Conservation (phyloP, 2,888 invertebrate species). For the Drosophila dives region DNA sequence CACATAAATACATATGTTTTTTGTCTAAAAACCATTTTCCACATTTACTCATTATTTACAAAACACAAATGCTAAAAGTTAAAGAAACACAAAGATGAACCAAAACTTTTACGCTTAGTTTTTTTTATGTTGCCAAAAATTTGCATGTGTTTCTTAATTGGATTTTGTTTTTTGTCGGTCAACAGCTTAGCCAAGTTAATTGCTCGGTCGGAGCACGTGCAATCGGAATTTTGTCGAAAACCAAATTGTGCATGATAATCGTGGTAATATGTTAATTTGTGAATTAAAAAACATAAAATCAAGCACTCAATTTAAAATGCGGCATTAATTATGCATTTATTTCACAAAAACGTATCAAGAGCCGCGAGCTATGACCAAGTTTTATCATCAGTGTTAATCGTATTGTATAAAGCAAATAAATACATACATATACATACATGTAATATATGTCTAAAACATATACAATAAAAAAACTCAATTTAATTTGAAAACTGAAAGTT, state of each 20-base stretch:
- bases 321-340: constrained; percentile 74
- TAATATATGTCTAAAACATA: constrained; percentile 8
- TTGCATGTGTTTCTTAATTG: constrained; percentile 1
- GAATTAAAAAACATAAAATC: constrained; percentile 16
- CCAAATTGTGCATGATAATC: constrained; percentile 37
- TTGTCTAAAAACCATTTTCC: constrained; percentile 20
- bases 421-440: not conserved
- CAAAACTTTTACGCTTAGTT: not conserved
- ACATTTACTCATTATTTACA: constrained; percentile 27
- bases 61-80: constrained; percentile 1
- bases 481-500: constrained; percentile 81
- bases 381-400: constrained; percentile 36
- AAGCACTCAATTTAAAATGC: constrained; percentile 24
- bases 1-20: constrained; percentile 14
- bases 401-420: not conserved
- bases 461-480: constrained; percentile 55
- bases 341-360: constrained; percentile 55
- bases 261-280: constrained; percentile 54
- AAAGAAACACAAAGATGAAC: constrained; percentile 1
- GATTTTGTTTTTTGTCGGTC: not conserved
- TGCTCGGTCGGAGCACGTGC: constrained; percentile 28
- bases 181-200: constrained; percentile 7
- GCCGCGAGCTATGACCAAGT: constrained; percentile 68
- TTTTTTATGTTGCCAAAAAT: not conserved
- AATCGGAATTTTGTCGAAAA: constrained; percentile 10